These are phyloP conservation scores for Nymphicus hollandicus DNA, from an alignment of 2,113 vertebrate genomes.

Conservation along the genomic window DNA sequence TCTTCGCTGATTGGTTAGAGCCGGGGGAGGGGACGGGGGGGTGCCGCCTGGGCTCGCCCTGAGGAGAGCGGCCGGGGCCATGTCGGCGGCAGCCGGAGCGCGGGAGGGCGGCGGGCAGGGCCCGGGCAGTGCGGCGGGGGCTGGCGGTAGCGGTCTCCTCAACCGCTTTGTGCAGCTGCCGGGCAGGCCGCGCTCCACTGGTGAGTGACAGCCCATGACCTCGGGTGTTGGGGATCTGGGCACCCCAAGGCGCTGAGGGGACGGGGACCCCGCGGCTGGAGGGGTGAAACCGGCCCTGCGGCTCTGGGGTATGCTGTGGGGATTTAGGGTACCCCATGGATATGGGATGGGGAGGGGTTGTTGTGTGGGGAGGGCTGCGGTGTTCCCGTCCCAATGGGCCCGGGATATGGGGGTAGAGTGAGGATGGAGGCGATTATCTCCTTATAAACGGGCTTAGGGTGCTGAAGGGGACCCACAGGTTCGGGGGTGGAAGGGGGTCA, in stretches of 20 bases:
- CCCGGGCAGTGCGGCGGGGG: conserved; percentile 1
- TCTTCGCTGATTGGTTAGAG: conserved; percentile 1
- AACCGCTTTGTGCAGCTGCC: conserved; percentile 86
- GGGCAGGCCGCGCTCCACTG: conserved; percentile 82
- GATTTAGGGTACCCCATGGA: rapidly evolving
- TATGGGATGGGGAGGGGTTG: rapidly evolving
- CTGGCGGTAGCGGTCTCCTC: conserved; percentile 49
- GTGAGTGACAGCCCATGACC: conserved; percentile 71
- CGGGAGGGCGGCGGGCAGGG: conserved; percentile 62
- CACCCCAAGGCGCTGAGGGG: neutral
- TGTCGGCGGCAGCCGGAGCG: conserved; percentile 72
- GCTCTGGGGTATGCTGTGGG: rapidly evolving
- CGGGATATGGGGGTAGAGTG: rapidly evolving
- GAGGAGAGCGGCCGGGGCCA: conserved; percentile 7
- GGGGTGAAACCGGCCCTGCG: too few relatives aligned
- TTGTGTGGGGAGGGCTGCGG: neutral
- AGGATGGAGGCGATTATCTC: rapidly evolving
- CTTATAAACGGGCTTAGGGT: rapidly evolving
- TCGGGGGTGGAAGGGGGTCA: neutral
- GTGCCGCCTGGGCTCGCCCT: neutral
- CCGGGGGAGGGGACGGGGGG: neutral
- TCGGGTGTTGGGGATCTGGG: neutral
- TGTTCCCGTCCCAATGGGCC: rapidly evolving
- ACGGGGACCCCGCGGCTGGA: rapidly evolving
- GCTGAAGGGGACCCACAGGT: neutral